Evolutionary conservation across 2,888 invertebrate genomes (phyloP).

Genomic region (Coleophora deauratella): DNA sequence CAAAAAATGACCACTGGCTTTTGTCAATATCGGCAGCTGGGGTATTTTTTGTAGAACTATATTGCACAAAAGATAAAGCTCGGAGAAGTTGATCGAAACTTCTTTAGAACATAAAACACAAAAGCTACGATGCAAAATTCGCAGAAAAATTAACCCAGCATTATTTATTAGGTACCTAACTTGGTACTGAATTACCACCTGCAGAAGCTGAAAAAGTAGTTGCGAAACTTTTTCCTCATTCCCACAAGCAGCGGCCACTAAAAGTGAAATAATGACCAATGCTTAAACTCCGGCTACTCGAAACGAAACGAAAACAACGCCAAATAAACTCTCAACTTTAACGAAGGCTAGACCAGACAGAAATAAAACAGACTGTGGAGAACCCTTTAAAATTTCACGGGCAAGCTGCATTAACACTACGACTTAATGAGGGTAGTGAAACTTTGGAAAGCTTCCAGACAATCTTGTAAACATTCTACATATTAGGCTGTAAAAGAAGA

Average conservation of each 20-base stretch:
- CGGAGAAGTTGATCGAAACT: too few species aligned
- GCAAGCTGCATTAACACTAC: conserved; percentile 57
- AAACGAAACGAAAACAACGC: conserved; percentile 38
- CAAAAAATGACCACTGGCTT: conserved; percentile 63
- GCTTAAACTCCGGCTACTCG: conserved; percentile 26
- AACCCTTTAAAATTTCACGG: conserved; percentile 58
- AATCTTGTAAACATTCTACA: conserved; percentile 38
- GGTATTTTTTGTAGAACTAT: conserved; percentile 30
- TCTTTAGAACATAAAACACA: too few species aligned
- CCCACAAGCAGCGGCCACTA: too few species aligned
- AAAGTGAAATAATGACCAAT: conserved; percentile 19
- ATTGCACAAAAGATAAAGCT: too few species aligned
- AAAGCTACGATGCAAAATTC: too few species aligned
- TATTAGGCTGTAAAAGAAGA: conserved; percentile 7
- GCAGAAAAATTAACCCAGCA: too few species aligned
- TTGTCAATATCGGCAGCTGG: conserved; percentile 56
- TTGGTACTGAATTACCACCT: too few species aligned
- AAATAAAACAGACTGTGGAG: conserved; percentile 54
- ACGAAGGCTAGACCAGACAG: conserved; percentile 54
- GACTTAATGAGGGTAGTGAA: conserved; percentile 58
- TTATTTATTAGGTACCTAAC: too few species aligned
- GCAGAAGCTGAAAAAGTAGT: too few species aligned
- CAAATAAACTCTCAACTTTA: conserved; percentile 61
- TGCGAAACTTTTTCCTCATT: too few species aligned
- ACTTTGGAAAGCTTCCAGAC: conserved; percentile 60